Conservation (phyloP, 2,113 vertebrate species). For the Sceloporus undulatus region DNA sequence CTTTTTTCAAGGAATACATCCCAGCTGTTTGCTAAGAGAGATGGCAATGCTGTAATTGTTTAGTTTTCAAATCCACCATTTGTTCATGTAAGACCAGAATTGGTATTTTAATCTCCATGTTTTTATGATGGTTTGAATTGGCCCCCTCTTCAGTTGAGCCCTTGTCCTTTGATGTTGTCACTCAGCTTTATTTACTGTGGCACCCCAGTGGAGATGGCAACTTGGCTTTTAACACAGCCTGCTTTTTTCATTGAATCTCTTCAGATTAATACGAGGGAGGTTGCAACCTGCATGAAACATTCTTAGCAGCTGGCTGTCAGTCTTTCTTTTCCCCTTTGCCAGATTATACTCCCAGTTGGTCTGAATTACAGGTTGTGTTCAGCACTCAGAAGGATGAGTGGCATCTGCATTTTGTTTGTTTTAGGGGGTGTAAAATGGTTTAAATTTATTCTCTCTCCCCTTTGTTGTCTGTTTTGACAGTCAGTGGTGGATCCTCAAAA, state of each 20-base stretch:
- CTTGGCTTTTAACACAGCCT: constrained; percentile 60
- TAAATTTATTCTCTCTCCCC: constrained; percentile 29
- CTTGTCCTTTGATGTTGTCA: constrained; percentile 49
- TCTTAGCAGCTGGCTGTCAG: constrained; percentile 48
- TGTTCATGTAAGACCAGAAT: constrained; percentile 46
- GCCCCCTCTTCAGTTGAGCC: constrained; percentile 43
- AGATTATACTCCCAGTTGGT: constrained; percentile 31
- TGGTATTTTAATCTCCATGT: constrained; percentile 23
- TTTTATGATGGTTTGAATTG: constrained; percentile 46
- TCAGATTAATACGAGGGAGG: constrained; percentile 44
- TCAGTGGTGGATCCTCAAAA: constrained; percentile 18
- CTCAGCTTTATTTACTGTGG: background rate
- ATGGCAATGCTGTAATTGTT: constrained; percentile 35
- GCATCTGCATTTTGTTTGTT: constrained; percentile 21
- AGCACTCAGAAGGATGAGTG: constrained; percentile 13
- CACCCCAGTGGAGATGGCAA: constrained; percentile 42
- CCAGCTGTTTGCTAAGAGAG: background rate
- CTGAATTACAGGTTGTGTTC: constrained; percentile 22
- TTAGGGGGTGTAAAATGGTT: constrained; percentile 17
- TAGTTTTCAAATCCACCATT: constrained; percentile 50
- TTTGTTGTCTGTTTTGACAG: constrained; percentile 24
- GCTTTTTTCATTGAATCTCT: constrained; percentile 49
- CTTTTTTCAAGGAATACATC: too few species aligned
- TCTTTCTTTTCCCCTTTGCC: constrained; percentile 38
- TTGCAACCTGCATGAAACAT: constrained; percentile 35